Evolutionary conservation across 2,888 invertebrate species (phyloP), one percentile per base, ranked within the genome.

Genomic region (Cheilosia pagana): DNA sequence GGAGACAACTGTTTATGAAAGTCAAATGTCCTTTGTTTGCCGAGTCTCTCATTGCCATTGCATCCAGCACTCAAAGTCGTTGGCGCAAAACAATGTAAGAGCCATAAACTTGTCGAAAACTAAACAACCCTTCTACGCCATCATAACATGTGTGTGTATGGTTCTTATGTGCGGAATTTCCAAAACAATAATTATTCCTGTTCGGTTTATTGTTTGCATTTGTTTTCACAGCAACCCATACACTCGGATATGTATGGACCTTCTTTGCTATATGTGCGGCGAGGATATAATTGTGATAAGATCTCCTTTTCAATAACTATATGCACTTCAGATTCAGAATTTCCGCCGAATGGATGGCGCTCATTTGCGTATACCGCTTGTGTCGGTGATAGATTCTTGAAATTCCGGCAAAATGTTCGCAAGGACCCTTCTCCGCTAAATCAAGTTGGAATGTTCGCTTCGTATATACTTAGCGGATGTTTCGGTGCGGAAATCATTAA

Each of bases 161-260:
- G 77, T 77, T 72, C 77, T 62, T 55, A 57, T 62, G 57, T 75
- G 65, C 28, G 53, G 60, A 82, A 77, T 72, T 72, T 67, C 67
- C 72, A 67, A 77, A 77, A 72, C 72, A 77, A 82, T 82, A 67
- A 77, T 77, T 60, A 82, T 82, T 82, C 67, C 71, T 71, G 71
- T 77, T 71, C 53, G 48, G 53, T 67, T 77, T 62, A 77, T 72
- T 76, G 82, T 77, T 82, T 59, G 71, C 59, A 55, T 78, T 78
- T 78, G 71, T 78, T 52, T 78, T 71, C 53, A 19, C 72, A 81
- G 60, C 6, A 12, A 65, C 52, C 43, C 35, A 39, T 10, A 28
- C 35, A 16, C 28, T 6, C 7, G 45, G 43, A 35, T 55, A 28
- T 48, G 63, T 39, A n/a, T n/a, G 67, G 67, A 76, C 60, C 59